A percentile compares a stretch with the other conserved stretches of the same genome.
Conservation (phyloP, 2,888 invertebrate genomes). For the Polia nebulosa region DNA sequence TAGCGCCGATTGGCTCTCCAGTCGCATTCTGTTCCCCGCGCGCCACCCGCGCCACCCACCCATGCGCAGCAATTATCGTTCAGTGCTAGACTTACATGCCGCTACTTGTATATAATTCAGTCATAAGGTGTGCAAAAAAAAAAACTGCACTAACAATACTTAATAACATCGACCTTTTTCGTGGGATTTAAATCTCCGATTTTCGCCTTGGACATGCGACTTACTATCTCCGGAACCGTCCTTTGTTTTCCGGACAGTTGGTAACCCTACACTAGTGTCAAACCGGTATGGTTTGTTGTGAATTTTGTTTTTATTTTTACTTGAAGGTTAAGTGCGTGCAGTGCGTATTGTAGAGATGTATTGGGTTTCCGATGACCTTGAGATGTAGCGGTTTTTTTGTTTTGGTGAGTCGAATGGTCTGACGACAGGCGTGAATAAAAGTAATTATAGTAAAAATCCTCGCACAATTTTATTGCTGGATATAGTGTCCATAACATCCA, state of each 20-base stretch:
- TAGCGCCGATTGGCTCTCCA: too few relatives aligned
- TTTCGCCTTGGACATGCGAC: constrained; percentile 25
- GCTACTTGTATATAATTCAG: too few relatives aligned
- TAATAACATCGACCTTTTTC: constrained; percentile 10
- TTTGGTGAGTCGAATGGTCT: neutral
- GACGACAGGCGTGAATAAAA: neutral
- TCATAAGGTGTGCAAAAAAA: too few relatives aligned
- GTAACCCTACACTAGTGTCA: constrained; percentile 25
- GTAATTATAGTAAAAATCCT: too few relatives aligned
- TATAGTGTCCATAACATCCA: too few relatives aligned
- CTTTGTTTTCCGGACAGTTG: constrained; percentile 20
- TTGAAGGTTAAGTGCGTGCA: constrained; percentile 39
- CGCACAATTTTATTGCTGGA: too few relatives aligned
- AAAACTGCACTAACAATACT: neutral
- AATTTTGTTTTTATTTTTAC: constrained; percentile 24
- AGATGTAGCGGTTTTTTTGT: constrained; percentile 13
- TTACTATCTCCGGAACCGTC: constrained; percentile 42
- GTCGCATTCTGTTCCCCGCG: too few relatives aligned
- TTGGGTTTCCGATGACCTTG: constrained; percentile 30
- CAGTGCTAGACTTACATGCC: too few relatives aligned
- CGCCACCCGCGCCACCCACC: too few relatives aligned
- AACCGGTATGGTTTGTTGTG: constrained; percentile 34
- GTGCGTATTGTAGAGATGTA: constrained; percentile 18
- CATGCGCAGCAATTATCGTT: too few relatives aligned
- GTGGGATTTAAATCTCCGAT: neutral